Base-by-base conservation (phyloP, 2,888 invertebrate species). In the Lymantria monacha region DNA sequence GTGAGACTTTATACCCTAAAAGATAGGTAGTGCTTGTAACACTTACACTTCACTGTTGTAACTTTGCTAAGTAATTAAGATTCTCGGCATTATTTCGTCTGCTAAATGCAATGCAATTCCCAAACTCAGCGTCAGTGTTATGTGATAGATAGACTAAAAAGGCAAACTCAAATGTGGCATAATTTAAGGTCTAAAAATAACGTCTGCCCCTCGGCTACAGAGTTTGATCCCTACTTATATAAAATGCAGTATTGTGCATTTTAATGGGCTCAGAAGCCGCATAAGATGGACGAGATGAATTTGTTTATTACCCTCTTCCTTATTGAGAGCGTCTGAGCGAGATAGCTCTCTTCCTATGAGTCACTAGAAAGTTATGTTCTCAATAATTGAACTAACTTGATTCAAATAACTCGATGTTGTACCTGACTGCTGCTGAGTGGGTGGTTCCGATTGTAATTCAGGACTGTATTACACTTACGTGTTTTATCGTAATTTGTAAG, bases 261-360 rank as follows among this genome's bases (percentile, higher is more conserved):
- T 87, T 87, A 90, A 89, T 87, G 80, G 81, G 71, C 83, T 69
- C 73, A 75, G 81, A 81, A 85, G 87, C 86, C 82, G 82, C 87
- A 84, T 85, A 87, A 89, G 90, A 88, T 84, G 85, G 79, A 81
- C 85, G 89, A 89, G 89, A 88, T 89, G 91, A 89, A 88, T 90
- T 90, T 87, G 88, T 90, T 91, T 90, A 91, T 91, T 91, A 83
- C 87, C 85, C 86, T 85, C 90, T 90, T 91, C 91, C 91, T 91
- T 88, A 91, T 91, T 90, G 91, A 89, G 88, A 88, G 76, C 87
- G 90, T 89, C 89, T 89, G 90, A 69, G 77, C 81, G 74, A 86
- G 89, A 90, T 90, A 86, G 87, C 86, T 87, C 87, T 87, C 90
- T 89, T 91, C 90, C 90, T 89, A 88, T 91, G 90, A 91, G 77